Evolutionary conservation across 1,140 invertebrate species (phyloP).

Genomic region (Anoplophora glabripennis): DNA sequence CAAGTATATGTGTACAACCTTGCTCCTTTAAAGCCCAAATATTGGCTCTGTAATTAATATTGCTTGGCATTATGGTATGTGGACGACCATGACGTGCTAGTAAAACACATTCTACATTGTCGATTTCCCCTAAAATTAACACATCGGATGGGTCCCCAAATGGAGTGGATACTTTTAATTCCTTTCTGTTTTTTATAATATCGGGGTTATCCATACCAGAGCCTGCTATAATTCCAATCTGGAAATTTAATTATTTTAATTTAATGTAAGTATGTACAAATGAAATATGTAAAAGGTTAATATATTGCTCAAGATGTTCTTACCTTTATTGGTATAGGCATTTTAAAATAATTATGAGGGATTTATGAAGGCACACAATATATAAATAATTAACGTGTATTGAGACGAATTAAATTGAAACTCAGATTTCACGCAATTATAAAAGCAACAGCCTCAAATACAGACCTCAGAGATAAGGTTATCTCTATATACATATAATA

Average conservation of each 20-base stretch:
- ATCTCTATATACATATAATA: too few relatives aligned
- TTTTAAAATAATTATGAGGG: too few relatives aligned
- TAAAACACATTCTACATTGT: constrained; percentile 75
- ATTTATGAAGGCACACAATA: too few relatives aligned
- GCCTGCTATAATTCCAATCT: constrained; percentile 96
- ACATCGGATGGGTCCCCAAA: constrained; percentile 84
- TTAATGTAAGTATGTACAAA: too few relatives aligned
- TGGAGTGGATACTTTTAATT: constrained; percentile 69
- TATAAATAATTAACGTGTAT: too few relatives aligned
- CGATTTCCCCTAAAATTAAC: constrained; percentile 75
- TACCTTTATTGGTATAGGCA: too few relatives aligned
- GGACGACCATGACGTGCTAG: constrained; percentile 86
- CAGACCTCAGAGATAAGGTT: too few relatives aligned
- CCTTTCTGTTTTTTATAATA: constrained; percentile 68
- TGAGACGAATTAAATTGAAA: too few relatives aligned
- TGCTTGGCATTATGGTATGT: constrained; percentile 73
- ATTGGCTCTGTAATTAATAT: constrained; percentile 95
- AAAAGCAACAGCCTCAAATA: too few relatives aligned
- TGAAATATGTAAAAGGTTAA: too few relatives aligned
- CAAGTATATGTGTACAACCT: constrained; percentile 91
- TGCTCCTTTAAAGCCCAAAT: constrained; percentile 86
- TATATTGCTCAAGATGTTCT: too few relatives aligned
- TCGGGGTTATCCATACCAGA: constrained; percentile 86
- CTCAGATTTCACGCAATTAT: too few relatives aligned
- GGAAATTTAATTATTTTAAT: constrained; percentile 15